phyloP scores from a whole-genome alignment of 2,113 vertebrate species.

The Hippocampus abdominalis region DNA sequence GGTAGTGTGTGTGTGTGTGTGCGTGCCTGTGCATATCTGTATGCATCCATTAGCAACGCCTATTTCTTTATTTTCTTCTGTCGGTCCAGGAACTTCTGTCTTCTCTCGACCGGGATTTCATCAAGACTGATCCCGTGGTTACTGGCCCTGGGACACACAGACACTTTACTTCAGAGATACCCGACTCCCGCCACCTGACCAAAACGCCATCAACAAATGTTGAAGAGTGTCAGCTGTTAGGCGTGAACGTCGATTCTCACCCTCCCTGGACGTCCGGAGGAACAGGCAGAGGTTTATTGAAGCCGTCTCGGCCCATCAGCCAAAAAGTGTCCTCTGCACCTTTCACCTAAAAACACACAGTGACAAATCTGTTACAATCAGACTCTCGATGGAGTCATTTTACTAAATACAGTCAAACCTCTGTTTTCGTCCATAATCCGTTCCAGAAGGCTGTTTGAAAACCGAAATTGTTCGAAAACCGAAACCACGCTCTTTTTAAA shows the following conservation, averaged over 20 bases:
- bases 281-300: slow-evolving; percentile 56
- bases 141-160: slow-evolving; percentile 63
- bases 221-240: not conserved
- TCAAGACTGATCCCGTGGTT: slow-evolving; percentile 82
- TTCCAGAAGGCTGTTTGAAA: too few relatives aligned
- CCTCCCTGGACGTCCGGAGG: slow-evolving; percentile 57
- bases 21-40: not conserved
- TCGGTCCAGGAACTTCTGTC: slow-evolving; percentile 73
- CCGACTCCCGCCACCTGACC: fast-evolving
- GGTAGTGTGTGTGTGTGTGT: not conserved
- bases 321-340: slow-evolving; percentile 53
- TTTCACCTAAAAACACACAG: slow-evolving; percentile 37
- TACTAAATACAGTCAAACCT: too few relatives aligned
- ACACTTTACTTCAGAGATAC: not conserved
- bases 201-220: not conserved
- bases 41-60: not conserved
- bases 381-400: too few relatives aligned
- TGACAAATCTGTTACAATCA: too few relatives aligned
- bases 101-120: slow-evolving; percentile 77
- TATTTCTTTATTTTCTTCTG: slow-evolving; percentile 64
- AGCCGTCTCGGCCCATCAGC: slow-evolving; percentile 55
- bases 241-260: slow-evolving; percentile 20
- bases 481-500: too few relatives aligned
- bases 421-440: too few relatives aligned
- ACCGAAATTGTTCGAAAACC: too few relatives aligned